A percentile compares a stretch with the other conserved stretches of the same genome.
Conservation (phyloP, 2,113 vertebrate genomes). For the Elgaria multicarinata region DNA sequence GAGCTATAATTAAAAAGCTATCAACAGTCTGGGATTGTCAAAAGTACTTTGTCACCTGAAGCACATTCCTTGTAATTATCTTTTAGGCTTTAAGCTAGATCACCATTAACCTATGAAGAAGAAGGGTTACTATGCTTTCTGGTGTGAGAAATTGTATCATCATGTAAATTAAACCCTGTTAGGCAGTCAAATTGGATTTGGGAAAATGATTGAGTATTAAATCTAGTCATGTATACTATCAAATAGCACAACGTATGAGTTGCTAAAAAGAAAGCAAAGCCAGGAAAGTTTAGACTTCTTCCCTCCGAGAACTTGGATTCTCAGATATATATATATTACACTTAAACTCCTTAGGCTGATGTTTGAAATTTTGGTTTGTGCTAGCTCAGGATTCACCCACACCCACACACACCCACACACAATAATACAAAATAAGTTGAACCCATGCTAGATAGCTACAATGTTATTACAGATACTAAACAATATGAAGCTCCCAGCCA, state of each 20-base stretch:
- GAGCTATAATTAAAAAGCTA: constrained; percentile 80
- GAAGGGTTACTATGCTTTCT: constrained; percentile 77
- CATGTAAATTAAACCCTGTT: constrained; percentile 78
- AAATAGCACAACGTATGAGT: constrained; percentile 62
- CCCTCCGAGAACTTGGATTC: constrained; percentile 35
- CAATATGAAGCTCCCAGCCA: constrained; percentile 58
- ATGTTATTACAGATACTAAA: constrained; percentile 44
- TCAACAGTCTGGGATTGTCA: constrained; percentile 74
- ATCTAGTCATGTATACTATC: constrained; percentile 74
- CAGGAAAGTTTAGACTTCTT: constrained; percentile 29
- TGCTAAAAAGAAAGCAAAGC: constrained; percentile 35
- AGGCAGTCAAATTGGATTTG: constrained; percentile 79
- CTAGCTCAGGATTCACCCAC: constrained; percentile 23
- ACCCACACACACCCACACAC: background rate
- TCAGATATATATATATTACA: background rate
- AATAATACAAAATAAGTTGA: constrained; percentile 63
- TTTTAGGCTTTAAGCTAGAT: constrained; percentile 75
- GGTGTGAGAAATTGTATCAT: constrained; percentile 80
- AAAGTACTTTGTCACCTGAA: constrained; percentile 79
- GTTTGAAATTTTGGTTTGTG: background rate
- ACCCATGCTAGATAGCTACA: constrained; percentile 49
- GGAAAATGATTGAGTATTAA: constrained; percentile 73
- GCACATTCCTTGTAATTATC: constrained; percentile 79
- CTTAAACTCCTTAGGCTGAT: no score
- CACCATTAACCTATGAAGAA: constrained; percentile 80